Evolutionary conservation across 2,113 vertebrate genomes (phyloP).

Genomic region (Chionomys nivalis): DNA sequence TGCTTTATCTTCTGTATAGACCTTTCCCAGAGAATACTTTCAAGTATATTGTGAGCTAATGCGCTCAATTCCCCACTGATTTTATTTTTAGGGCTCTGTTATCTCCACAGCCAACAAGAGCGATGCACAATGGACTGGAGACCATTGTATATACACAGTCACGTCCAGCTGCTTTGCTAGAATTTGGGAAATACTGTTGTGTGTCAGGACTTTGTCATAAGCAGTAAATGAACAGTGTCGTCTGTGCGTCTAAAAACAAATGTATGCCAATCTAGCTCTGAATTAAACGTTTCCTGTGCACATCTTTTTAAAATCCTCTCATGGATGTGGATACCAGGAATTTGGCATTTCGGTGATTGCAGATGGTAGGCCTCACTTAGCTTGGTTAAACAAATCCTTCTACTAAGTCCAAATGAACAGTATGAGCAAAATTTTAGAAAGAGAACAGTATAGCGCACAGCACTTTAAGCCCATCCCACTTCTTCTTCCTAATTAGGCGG

Average conservation of each 20-base stretch:
- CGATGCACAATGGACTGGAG: neutral
- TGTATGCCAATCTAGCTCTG: neutral
- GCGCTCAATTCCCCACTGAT: neutral
- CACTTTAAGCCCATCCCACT: neutral
- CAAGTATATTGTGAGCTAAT: neutral
- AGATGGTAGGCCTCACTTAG: slow-evolving; percentile 44
- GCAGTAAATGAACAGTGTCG: neutral
- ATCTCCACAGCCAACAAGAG: neutral
- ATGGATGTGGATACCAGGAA: neutral
- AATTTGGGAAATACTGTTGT: neutral
- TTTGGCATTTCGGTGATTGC: slow-evolving; percentile 31
- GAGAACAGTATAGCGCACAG: neutral
- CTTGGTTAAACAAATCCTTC: slow-evolving; percentile 23
- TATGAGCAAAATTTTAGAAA: neutral
- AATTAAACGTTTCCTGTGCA: slow-evolving; percentile 9
- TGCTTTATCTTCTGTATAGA: neutral
- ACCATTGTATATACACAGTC: neutral
- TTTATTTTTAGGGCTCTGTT: neutral
- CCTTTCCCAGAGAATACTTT: neutral
- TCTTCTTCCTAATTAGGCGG: neutral
- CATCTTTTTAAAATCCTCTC: neutral
- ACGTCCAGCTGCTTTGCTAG: neutral
- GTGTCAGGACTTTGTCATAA: neutral
- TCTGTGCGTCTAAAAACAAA: neutral
- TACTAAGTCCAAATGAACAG: slow-evolving; percentile 5